phyloP scores from a whole-genome alignment of 2,888 invertebrate genomes.

The Acronicta alni region DNA sequence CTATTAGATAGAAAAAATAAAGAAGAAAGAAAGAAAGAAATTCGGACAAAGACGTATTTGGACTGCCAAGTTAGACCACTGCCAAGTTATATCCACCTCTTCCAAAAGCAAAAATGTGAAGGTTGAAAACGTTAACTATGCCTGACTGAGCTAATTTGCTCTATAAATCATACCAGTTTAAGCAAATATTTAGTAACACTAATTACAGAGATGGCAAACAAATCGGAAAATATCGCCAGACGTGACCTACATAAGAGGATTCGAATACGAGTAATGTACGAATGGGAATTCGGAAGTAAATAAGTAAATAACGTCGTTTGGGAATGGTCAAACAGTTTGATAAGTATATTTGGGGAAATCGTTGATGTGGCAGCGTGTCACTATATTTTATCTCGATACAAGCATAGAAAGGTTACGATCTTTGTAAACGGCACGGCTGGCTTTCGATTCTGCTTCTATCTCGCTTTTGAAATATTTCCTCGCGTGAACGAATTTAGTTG shows the following conservation, averaged over 20 bases:
- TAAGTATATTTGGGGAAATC: constrained; percentile 3
- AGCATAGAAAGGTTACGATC: constrained; percentile 48
- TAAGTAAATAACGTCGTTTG: constrained; percentile 19
- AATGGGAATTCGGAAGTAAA: constrained; percentile 24
- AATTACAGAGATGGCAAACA: constrained; percentile 44
- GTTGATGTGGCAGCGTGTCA: constrained; percentile 29
- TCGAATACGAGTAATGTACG: constrained; percentile 22
- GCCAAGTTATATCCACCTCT: too few relatives aligned
- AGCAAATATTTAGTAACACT: constrained; percentile 19
- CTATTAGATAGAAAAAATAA: background rate
- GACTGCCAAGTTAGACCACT: too few relatives aligned
- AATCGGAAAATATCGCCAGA: constrained; percentile 37
- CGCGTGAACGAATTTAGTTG: constrained; percentile 66
- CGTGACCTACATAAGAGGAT: constrained; percentile 41
- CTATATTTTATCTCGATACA: constrained; percentile 31
- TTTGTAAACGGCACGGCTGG: constrained; percentile 49
- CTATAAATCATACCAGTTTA: constrained; percentile 16
- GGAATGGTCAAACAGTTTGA: constrained; percentile 21
- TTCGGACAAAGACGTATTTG: too few relatives aligned
- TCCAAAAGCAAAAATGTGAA: too few relatives aligned
- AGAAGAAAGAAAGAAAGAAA: too few relatives aligned
- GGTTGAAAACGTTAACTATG: background rate
- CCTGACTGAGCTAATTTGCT: constrained; percentile 5
- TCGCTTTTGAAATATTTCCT: constrained; percentile 60
- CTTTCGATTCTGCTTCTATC: constrained; percentile 43